A percentile compares a stretch with the other conserved stretches of the same genome.
Conservation (phyloP, 2,888 invertebrate species). For the Nephrotoma flavescens region DNA sequence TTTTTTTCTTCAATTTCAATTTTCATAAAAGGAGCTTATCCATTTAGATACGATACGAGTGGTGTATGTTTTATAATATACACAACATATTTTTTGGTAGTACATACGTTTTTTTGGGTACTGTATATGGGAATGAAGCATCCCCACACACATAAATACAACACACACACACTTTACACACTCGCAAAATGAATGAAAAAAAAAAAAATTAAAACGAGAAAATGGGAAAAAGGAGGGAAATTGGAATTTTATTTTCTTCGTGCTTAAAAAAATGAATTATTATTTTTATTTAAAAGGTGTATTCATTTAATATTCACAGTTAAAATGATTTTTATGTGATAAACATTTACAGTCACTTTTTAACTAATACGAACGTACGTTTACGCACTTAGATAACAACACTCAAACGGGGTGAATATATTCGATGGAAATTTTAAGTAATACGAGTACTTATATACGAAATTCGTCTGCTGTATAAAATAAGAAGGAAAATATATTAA, state of each 20-base stretch:
- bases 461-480: no score
- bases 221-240: neutral
- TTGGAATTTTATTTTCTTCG: neutral
- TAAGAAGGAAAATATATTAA: no score
- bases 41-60: neutral
- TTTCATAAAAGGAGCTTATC: neutral
- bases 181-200: neutral
- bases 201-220: neutral
- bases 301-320: neutral
- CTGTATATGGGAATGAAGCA: neutral
- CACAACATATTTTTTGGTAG: neutral
- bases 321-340: neutral
- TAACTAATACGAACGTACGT: no score
- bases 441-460: no score
- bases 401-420: no score
- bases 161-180: neutral
- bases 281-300: neutral
- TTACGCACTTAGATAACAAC: no score
- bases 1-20: neutral
- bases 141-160: neutral
- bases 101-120: neutral
- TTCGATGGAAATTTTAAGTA: no score
- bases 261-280: neutral
- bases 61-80: neutral
- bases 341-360: neutral